Evolutionary conservation across 2,888 invertebrate genomes (phyloP).

Genomic region (Bruchidius siliquastri): DNA sequence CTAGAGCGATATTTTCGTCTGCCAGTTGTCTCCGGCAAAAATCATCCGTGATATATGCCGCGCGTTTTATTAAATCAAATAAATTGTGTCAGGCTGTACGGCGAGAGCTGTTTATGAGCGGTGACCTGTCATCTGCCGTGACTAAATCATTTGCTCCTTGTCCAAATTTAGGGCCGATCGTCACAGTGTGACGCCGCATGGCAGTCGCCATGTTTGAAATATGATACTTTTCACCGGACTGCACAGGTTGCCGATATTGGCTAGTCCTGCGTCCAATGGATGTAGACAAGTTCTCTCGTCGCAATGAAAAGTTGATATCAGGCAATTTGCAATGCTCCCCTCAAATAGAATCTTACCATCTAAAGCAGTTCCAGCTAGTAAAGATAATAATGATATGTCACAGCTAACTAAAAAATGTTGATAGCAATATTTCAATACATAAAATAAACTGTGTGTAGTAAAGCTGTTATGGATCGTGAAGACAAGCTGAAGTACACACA

Average conservation of each 20-base stretch:
- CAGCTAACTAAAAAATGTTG: no score
- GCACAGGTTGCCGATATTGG: not conserved
- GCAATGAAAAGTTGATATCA: no score
- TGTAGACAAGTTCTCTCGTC: no score
- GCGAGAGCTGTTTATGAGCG: not conserved
- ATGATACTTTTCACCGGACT: not conserved
- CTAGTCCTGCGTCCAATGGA: not conserved
- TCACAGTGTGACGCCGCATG: not conserved
- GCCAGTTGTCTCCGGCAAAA: constrained; percentile 9
- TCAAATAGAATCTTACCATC: no score
- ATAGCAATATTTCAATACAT: no score
- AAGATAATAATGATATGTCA: no score
- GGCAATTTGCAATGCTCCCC: no score
- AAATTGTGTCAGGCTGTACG: constrained; percentile 21
- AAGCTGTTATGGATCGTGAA: no score
- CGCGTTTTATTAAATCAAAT: constrained; percentile 27
- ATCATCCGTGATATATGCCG: constrained; percentile 23
- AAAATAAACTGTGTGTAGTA: no score
- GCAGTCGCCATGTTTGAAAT: not conserved
- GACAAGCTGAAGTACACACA: no score
- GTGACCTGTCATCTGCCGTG: not conserved
- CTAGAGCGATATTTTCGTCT: constrained; percentile 8
- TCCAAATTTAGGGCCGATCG: not conserved
- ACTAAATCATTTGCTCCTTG: not conserved
- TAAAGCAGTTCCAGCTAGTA: no score